Evolutionary conservation across 1,140 invertebrate genomes (phyloP).

Genomic region (Calliopsis andreniformis): DNA sequence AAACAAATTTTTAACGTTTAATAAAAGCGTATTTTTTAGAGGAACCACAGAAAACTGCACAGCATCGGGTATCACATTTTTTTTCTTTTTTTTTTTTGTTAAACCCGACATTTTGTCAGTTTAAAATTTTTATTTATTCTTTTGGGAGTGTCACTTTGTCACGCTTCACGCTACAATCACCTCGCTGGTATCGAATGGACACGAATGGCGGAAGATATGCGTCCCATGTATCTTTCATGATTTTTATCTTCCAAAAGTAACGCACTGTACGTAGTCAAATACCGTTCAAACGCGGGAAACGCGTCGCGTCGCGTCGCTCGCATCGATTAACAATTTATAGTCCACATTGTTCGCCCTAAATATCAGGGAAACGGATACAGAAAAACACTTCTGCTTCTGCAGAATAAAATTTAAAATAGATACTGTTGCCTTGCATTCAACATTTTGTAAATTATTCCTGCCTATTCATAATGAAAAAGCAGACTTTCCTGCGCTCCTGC

Average conservation of each 20-base stretch:
- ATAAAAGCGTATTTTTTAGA: no score
- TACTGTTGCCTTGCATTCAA: no score
- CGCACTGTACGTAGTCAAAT: background rate
- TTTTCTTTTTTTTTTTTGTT: no score
- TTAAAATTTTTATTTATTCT: slow-evolving; percentile 29
- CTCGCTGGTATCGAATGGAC: slow-evolving; percentile 6
- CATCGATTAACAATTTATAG: slow-evolving; percentile 4
- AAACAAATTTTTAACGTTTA: no score
- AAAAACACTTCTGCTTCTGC: no score
- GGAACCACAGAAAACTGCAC: background rate
- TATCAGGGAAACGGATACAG: background rate
- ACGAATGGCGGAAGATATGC: slow-evolving; percentile 21
- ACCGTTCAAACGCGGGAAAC: background rate
- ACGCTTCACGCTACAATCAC: slow-evolving; percentile 19
- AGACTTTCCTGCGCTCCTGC: no score
- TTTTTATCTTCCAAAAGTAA: slow-evolving; percentile 35
- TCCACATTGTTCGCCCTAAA: no score
- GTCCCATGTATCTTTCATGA: slow-evolving; percentile 28
- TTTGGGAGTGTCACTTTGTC: slow-evolving; percentile 29
- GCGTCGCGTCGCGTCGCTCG: background rate
- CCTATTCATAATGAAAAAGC: no score
- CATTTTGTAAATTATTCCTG: no score
- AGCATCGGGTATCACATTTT: background rate
- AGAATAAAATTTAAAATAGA: no score
- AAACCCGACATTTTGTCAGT: background rate